These are phyloP conservation scores for Aphaenogaster ashmeadi DNA, from an alignment of 1,140 invertebrate species.

Conservation along the genomic window DNA sequence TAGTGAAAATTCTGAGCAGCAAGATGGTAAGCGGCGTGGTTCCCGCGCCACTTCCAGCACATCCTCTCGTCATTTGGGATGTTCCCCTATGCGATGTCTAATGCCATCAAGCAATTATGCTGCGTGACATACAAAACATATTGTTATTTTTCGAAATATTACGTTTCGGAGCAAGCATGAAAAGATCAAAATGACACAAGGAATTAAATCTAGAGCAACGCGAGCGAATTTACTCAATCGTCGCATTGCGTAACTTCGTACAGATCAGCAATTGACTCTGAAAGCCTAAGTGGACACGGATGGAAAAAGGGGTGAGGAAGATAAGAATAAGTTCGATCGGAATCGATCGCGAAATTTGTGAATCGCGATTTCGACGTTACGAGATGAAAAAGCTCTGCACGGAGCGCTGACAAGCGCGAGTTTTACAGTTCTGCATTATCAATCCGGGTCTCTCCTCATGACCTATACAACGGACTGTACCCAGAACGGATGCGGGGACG, in stretches of 20 bases:
- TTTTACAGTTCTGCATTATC: slow-evolving; percentile 50
- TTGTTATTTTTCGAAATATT: slow-evolving; percentile 50
- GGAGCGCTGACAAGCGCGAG: neutral
- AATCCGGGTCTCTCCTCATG: slow-evolving; percentile 72
- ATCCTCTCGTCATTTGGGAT: slow-evolving; percentile 81
- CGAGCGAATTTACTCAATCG: neutral
- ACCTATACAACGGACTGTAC: slow-evolving; percentile 77
- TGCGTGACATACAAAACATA: slow-evolving; percentile 55
- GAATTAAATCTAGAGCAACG: neutral
- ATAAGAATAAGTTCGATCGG: neutral
- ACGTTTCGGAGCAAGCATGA: neutral
- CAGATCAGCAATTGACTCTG: neutral
- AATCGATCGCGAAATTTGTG: neutral
- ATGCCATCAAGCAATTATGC: slow-evolving; percentile 73
- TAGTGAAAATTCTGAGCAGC: slow-evolving; percentile 47
- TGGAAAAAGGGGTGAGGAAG: neutral
- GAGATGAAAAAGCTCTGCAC: neutral
- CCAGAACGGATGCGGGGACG: slow-evolving; percentile 82
- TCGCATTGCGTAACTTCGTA: neutral
- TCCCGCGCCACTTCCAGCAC: slow-evolving; percentile 83
- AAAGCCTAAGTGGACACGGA: neutral
- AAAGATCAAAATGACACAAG: neutral
- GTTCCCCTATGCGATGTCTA: slow-evolving; percentile 72
- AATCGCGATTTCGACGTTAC: neutral
- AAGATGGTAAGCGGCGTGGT: slow-evolving; percentile 67